Evolutionary conservation across 2,797 vertebrate species (phyloP), one percentile per base, ranked within the genome.

Genomic region (Sebastiscus tertius): DNA sequence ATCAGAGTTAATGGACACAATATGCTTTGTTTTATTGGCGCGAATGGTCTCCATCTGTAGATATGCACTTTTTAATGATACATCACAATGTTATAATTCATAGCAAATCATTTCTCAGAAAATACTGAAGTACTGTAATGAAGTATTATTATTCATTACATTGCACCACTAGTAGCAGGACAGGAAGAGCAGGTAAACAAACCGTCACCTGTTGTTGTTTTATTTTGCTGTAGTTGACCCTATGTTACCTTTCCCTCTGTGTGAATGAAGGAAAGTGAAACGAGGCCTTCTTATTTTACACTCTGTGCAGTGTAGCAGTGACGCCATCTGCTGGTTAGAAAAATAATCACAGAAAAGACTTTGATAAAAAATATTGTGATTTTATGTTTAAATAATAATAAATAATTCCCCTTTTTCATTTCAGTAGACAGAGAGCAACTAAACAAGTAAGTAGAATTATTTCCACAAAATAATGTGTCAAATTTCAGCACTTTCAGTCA

Each of bases 281-380:
- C 5, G 26, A 24, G 4, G 22, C 9, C 13, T 14, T 49, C 34
- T 8, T 0, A 10, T 9, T 26, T 9, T 33, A 16, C 12, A 16
- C 22, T 55, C 33, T 78, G 20, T n/a, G 24, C 24, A 42, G 69
- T 89, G 72, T 6, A 42, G 75, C 75, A 54, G 39, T 39, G 61
- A 0, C 66, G 9, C 93, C 92, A 85, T 75, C 92, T 93, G 79
- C 78, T 93, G 93, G 90, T 78, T 54, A 42, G 4, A 34, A 69
- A 34, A 0, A 11, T 2, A 10, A 82, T n/a, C 4, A 59, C 76
- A 79, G 36, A 8, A 63, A 64, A 13, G 5, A 4, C 13, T 64
- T 8, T 49, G 8, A 58, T 7, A 11, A 66, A 33, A 6, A 8
- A 8, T 24, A 29, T 6, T 61, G 4, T 75, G 27, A 52, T 70